These are phyloP conservation scores for Encarsia formosa DNA, from an alignment of 2,888 invertebrate species.

Conservation along the genomic window DNA sequence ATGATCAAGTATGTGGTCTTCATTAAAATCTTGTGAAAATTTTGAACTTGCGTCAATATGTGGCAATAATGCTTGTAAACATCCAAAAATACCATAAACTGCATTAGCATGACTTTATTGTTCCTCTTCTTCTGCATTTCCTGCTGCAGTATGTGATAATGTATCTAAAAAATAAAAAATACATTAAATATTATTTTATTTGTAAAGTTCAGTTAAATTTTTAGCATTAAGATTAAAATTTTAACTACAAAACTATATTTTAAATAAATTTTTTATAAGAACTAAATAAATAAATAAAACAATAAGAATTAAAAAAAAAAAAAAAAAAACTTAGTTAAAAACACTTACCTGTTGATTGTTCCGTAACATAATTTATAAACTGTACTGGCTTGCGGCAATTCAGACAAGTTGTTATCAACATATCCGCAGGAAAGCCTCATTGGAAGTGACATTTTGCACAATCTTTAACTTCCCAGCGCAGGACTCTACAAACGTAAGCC, in stretches of 20 bases:
- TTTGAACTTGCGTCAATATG: conserved; percentile 45
- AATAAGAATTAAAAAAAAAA: too few relatives aligned
- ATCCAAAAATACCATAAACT: conserved; percentile 64
- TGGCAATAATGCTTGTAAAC: conserved; percentile 63
- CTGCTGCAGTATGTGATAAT: conserved; percentile 25
- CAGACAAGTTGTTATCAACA: conserved; percentile 75
- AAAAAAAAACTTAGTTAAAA: too few relatives aligned
- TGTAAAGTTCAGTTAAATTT: too few relatives aligned
- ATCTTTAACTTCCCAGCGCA: conserved; percentile 67
- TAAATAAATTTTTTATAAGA: too few relatives aligned
- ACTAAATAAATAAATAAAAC: too few relatives aligned
- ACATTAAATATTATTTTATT: conserved; percentile 3
- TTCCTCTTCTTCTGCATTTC: conserved; percentile 20
- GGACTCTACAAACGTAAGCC: conserved; percentile 71
- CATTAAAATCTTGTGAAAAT: conserved; percentile 28
- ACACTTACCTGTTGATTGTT: conserved; percentile 61
- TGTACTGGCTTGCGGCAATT: conserved; percentile 66
- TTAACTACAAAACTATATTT: too few relatives aligned
- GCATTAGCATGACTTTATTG: too few relatives aligned
- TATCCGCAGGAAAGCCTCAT: conserved; percentile 67
- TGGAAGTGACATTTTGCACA: conserved; percentile 56
- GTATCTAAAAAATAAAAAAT: conserved; percentile 28
- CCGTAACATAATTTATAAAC: conserved; percentile 66
- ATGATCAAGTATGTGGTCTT: conserved; percentile 36
- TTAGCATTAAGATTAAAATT: too few relatives aligned